These are phyloP conservation scores for Cistogaster globosa DNA, from an alignment of 2,888 invertebrate genomes.

Conservation along the genomic window DNA sequence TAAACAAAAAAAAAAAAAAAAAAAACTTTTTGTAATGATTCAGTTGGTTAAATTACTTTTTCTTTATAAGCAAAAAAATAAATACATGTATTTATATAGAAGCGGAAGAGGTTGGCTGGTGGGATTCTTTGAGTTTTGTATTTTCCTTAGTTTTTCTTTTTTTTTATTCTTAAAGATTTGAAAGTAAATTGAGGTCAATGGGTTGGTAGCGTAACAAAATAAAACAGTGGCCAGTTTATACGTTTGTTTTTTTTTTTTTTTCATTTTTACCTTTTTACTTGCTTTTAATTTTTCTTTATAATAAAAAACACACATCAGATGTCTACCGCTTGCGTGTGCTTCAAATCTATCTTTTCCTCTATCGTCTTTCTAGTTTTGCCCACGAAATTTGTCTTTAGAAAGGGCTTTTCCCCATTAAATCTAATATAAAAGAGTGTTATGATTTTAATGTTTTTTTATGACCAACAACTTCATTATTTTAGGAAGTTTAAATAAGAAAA, in stretches of 20 bases:
- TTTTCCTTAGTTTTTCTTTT: neutral
- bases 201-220: conserved; percentile 38
- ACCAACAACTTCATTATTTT: neutral
- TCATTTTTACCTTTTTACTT: neutral
- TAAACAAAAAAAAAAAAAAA: too few relatives aligned
- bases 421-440: neutral
- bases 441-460: neutral
- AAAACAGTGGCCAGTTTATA: conserved; percentile 39
- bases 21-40: conserved; percentile 22
- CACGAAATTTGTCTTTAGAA: conserved; percentile 26
- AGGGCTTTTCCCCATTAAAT: conserved; percentile 12
- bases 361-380: neutral
- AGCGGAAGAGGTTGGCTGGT: conserved; percentile 51
- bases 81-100: conserved; percentile 4
- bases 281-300: conserved; percentile 22
- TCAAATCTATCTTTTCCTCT: conserved; percentile 3
- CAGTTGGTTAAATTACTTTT: conserved; percentile 24
- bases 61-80: neutral
- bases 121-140: neutral
- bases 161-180: conserved; percentile 33
- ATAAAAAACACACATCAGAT: too few relatives aligned
- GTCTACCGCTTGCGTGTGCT: conserved; percentile 45
- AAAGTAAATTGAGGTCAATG: conserved; percentile 66
- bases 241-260: conserved; percentile 4
- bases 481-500: neutral